A percentile compares a stretch with the other conserved stretches of the same genome.
Conservation (phyloP, 2,113 vertebrate species). For the Platysternon megacephalum region DNA sequence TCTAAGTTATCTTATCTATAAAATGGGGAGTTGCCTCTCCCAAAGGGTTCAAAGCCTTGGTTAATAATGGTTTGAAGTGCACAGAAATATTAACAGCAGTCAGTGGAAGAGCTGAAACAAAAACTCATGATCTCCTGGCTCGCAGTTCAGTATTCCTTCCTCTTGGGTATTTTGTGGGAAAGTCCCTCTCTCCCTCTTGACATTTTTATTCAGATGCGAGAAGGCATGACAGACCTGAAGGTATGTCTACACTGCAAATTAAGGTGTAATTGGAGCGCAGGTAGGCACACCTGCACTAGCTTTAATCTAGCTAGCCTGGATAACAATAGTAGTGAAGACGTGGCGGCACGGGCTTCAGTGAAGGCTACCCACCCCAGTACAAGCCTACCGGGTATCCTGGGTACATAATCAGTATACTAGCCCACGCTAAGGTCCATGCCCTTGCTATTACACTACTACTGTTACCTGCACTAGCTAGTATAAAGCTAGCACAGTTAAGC, state of each 20-base stretch:
- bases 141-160: background rate
- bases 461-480: background rate
- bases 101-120: background rate
- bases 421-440: background rate
- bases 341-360: background rate
- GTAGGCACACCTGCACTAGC: too few relatives aligned
- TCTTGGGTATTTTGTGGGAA: background rate
- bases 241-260: background rate
- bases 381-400: background rate
- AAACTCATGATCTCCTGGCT: background rate
- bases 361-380: background rate
- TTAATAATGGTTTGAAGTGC: background rate
- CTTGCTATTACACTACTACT: background rate
- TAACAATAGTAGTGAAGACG: background rate
- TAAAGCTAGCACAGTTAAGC: background rate
- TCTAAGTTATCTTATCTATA: background rate
- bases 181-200: background rate
- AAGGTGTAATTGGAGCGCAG: background rate
- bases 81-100: constrained; percentile 16
- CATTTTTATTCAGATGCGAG: constrained; percentile 3
- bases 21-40: background rate
- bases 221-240: background rate
- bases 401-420: background rate
- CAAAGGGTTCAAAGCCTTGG: background rate
- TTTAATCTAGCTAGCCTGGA: background rate